Conservation (phyloP, 2,113 vertebrate genomes). For the Aegithalos caudatus region DNA sequence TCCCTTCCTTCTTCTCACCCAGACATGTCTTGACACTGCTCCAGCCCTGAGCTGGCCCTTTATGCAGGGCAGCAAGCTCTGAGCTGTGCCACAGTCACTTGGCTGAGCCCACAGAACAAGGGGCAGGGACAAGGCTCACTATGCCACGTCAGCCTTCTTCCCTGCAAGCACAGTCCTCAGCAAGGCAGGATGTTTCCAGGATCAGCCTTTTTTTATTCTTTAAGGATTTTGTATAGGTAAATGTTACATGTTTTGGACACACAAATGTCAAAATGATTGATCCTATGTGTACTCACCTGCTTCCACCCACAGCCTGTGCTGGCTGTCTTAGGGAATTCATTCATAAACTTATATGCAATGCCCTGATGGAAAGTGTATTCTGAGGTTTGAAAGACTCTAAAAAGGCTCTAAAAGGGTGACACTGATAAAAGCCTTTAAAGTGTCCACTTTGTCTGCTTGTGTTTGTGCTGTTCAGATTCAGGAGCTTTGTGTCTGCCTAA, state of each 20-base stretch:
- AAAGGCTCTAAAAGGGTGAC: background rate
- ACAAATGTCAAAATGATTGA: background rate
- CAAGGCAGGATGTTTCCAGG: background rate
- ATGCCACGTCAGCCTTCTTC: fast-evolving
- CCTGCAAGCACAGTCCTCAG: background rate
- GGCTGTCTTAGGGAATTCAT: background rate
- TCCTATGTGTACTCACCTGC: background rate
- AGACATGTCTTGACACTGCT: background rate
- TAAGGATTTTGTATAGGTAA: background rate
- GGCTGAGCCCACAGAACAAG: fast-evolving
- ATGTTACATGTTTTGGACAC: background rate
- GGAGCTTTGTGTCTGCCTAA: background rate
- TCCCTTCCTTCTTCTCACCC: background rate
- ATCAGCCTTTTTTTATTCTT: conserved; percentile 54
- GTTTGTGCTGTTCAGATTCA: background rate
- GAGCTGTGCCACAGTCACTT: background rate
- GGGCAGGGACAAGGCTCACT: background rate
- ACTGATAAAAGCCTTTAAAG: background rate
- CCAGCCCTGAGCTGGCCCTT: background rate
- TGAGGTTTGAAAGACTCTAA: background rate
- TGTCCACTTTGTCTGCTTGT: background rate
- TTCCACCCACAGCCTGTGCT: background rate
- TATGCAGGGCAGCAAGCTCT: background rate
- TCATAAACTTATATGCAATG: background rate
- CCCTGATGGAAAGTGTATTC: background rate